Evolutionary conservation across 2,888 invertebrate genomes (phyloP), one percentile per base, ranked within the genome.

Genomic region (Thereva unica): DNA sequence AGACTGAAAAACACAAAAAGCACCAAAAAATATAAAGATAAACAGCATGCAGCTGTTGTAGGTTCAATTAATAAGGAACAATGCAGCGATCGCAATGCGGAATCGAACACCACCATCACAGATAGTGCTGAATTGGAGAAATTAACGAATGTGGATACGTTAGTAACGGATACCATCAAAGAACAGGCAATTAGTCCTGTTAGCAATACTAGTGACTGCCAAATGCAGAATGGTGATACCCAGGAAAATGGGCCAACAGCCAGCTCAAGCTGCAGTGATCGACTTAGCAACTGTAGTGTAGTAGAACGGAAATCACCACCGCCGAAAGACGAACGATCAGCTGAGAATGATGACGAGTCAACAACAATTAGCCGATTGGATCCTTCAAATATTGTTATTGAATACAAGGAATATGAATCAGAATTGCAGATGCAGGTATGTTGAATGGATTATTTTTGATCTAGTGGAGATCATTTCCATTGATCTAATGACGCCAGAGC

Each of bases 401-500:
- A 79, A 66, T 89, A 89, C 80, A 86, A 88, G 74, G 88, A 88
- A 74, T 98, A 97, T 80, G 90, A 94, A 83, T 95, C 95, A 76
- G 98, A 99, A 84, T 83, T 92, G 73, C 97, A 98, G 84, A 97
- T 99, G 95, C 94, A 95, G 75, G 80, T 80, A 68, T 72, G 76
- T 74, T 23, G 2, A 23, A 2, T 23, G 2, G 2, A 23, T n/a
- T 23, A 23, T 23, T 1, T 23, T 23, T 23, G 1, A 23, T 23
- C 23, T 23, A 23, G 23, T 23, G 1, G 23, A 23, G 23, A 23
- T 23, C 23, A 23, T 23, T 23, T 23, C 23, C 23, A 23, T 23
- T 2, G 23, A 23, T 23, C 2, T 2, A 23, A 23, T 4, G n/a
- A 7, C 4, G 2, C 4, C n/a, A 10, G 4, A 8, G 5, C 12